Conservation (phyloP, 2,113 vertebrate species). For the Chionis minor region DNA sequence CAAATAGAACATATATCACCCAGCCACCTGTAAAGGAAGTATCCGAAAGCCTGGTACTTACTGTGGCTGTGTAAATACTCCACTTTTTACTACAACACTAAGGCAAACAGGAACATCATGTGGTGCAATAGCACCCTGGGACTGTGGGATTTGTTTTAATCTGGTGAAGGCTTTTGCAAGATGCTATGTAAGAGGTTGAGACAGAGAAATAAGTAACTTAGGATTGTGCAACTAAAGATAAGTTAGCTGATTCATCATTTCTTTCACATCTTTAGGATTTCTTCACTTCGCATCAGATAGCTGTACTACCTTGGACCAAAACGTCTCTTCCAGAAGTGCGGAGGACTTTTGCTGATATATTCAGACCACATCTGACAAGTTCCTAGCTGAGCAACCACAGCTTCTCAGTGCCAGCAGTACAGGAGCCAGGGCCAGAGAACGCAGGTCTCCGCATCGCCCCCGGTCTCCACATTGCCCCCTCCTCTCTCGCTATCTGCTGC, state of each 20-base stretch:
- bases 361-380: not conserved
- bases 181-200: conserved; percentile 34
- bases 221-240: conserved; percentile 14
- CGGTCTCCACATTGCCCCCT: not conserved
- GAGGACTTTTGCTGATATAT: not conserved
- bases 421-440: not conserved
- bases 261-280: conserved; percentile 14
- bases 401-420: not conserved
- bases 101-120: conserved; percentile 25
- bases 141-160: conserved; percentile 39
- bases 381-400: not conserved
- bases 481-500: not conserved
- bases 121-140: not conserved
- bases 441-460: not conserved
- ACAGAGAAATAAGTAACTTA: conserved; percentile 26
- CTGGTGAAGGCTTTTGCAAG: conserved; percentile 48
- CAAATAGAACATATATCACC: not conserved
- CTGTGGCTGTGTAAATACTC: not conserved
- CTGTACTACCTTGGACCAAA: not conserved
- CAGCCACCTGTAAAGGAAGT: not conserved
- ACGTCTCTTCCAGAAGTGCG: not conserved
- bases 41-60: not conserved
- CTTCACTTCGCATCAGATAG: conserved; percentile 6
- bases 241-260: conserved; percentile 22
- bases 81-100: not conserved